Percentiles rank a stretch among this genome's conserved stretches.
Conservation (phyloP, 2,888 invertebrate species). For the Harpalus rubripes region DNA sequence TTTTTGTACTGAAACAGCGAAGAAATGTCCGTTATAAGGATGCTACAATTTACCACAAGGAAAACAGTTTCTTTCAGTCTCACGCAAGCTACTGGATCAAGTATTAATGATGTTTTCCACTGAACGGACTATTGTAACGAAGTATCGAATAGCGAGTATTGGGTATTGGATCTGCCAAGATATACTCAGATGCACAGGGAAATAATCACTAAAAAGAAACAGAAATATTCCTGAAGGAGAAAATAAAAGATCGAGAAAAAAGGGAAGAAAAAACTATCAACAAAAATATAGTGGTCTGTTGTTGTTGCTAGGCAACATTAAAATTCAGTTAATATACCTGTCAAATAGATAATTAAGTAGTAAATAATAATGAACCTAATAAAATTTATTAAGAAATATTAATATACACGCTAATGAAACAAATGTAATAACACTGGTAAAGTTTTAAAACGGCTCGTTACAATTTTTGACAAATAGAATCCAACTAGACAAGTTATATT, state of each 20-base stretch:
- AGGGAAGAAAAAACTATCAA: not conserved
- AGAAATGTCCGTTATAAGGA: conserved; percentile 28
- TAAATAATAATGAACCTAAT: too few relatives aligned
- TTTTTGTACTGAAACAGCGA: not conserved
- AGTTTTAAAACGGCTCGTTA: too few relatives aligned
- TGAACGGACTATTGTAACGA: conserved; percentile 30
- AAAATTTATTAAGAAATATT: too few relatives aligned
- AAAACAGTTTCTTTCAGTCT: conserved; percentile 52
- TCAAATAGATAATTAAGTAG: too few relatives aligned
- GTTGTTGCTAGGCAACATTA: too few relatives aligned
- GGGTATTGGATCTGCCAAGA: conserved; percentile 16
- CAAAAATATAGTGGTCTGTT: too few relatives aligned
- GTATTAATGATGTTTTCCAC: conserved; percentile 60
- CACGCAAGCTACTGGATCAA: conserved; percentile 28
- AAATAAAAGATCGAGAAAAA: too few relatives aligned
- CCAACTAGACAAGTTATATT: too few relatives aligned
- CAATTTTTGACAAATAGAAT: too few relatives aligned
- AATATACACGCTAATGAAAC: too few relatives aligned
- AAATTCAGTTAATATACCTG: too few relatives aligned
- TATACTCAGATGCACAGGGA: not conserved
- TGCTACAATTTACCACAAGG: conserved; percentile 49
- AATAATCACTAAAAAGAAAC: not conserved
- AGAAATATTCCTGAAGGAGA: not conserved
- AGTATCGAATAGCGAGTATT: conserved; percentile 13
- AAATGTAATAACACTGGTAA: too few relatives aligned